Evolutionary conservation across 2,113 vertebrate species (phyloP).

Genomic region (Hystrix cristata): DNA sequence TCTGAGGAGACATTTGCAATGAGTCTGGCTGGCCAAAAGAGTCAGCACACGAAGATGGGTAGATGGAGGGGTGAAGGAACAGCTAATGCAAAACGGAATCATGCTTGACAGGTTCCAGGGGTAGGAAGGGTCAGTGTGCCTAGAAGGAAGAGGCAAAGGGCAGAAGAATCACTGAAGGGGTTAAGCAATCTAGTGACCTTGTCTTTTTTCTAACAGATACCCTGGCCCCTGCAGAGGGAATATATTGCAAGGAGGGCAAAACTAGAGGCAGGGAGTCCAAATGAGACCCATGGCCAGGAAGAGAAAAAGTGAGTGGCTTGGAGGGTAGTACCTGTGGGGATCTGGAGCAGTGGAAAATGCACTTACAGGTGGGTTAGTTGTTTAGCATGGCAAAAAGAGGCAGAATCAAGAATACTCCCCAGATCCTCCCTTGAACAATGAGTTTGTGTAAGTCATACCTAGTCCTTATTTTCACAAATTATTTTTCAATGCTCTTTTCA

Average conservation of each 20-base stretch:
- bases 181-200: neutral
- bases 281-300: neutral
- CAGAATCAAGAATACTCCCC: neutral
- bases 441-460: neutral
- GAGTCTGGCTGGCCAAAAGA: neutral
- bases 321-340: neutral
- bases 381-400: too few relatives aligned
- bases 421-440: neutral
- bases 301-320: neutral
- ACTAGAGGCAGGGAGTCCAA: neutral
- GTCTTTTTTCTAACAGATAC: neutral
- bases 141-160: accelerated
- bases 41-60: neutral
- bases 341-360: neutral
- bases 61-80: neutral
- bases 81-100: neutral
- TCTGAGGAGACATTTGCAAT: neutral
- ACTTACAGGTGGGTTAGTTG: neutral
- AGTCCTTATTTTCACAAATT: neutral
- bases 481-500: neutral
- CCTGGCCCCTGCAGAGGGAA: neutral
- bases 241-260: neutral
- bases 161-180: neutral
- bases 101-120: accelerated
- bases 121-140: accelerated